A percentile compares a stretch with the other conserved stretches of the same genome.
Evolutionary conservation across 2,113 vertebrate species (phyloP).

Genomic region (Mobula birostris): DNA sequence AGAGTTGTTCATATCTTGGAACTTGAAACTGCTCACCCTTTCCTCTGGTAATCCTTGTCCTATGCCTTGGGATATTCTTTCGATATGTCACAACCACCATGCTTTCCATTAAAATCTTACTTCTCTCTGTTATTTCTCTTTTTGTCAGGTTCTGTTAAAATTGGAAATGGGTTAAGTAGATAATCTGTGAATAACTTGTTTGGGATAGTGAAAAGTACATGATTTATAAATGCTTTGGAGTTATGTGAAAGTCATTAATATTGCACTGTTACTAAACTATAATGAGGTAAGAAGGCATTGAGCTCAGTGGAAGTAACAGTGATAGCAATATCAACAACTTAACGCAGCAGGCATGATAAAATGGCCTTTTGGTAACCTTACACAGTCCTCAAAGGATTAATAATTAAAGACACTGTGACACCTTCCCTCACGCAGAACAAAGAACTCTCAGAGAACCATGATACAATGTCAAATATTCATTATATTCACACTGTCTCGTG

Average conservation of each 20-base stretch:
- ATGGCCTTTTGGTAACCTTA: slow-evolving; percentile 3
- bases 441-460: not conserved
- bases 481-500: not conserved
- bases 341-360: not conserved
- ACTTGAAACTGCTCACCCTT: too few species aligned
- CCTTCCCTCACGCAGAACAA: not conserved
- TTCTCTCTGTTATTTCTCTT: not conserved
- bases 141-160: not conserved
- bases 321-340: not conserved
- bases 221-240: not conserved
- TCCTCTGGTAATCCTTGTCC: not conserved
- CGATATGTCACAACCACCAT: not conserved
- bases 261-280: not conserved
- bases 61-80: not conserved
- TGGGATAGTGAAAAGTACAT: not conserved
- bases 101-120: not conserved
- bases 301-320: not conserved
- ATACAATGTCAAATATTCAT: not conserved
- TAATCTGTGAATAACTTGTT: not conserved
- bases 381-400: slow-evolving; percentile 7
- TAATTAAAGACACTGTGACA: not conserved
- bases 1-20: too few species aligned
- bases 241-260: not conserved
- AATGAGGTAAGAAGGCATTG: not conserved
- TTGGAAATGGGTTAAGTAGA: not conserved